Evolutionary conservation across 2,113 vertebrate genomes (phyloP), one percentile per base, ranked within the genome.

Genomic region (Orycteropus afer): DNA sequence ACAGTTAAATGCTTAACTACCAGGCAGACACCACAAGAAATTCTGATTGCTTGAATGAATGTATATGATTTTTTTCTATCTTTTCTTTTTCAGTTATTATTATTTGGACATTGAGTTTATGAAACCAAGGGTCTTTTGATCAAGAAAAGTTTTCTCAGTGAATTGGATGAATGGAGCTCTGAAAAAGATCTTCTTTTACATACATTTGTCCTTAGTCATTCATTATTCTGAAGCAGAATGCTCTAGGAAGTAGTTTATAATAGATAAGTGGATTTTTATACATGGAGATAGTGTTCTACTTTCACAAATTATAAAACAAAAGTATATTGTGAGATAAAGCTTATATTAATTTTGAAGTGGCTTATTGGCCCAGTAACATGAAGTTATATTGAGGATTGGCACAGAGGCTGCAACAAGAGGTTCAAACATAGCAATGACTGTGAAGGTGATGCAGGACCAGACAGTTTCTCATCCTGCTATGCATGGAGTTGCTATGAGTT

Each of bases 1-100:
- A 29, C 7, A 17, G 80, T 8, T n/a, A n/a, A 8, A 9, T 37
- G 40, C 34, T 86, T 2, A 45, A 40, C 49, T 23, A 13, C 69
- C 0, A 1, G 47, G 10, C 55, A 55, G 55, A 27, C 4, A 1
- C 59, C 59, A 61, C 51, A 22, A 3, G 32, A 18, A 2, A 32
- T 22, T n/a, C 42, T 86, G 18, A 15, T 9, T 5, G 11, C 5
- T 1, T 0, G 0, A 18, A 0, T 27, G n/a, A 1, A 1, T 5
- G 5, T 10, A 12, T 1, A 8, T 0, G 0, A 4, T 6, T 2
- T 49, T 76, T 76, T 9, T 15, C 29, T 47, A 34, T 15, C 7
- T 80, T 71, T 12, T 49, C 8, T 23, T 17, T 37, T 53, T 51
- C 8, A 6, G 40, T 11, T 40, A 40, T 40, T 40, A 40, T 37